Conservation (phyloP, 2,797 vertebrate species). For the Phaenicophaeus curvirostris region DNA sequence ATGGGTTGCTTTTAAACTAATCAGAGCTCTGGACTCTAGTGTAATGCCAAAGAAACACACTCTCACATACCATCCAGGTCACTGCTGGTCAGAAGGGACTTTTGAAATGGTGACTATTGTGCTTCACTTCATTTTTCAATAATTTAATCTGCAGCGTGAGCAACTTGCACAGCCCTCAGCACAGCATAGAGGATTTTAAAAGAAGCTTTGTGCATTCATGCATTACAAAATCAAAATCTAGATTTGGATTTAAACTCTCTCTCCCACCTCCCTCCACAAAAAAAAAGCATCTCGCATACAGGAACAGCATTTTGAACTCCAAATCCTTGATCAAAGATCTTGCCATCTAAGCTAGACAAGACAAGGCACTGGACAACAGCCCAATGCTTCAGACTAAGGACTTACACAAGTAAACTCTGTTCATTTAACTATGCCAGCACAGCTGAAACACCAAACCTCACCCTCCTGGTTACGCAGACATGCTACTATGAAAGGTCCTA, state of each 20-base stretch:
- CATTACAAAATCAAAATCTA: background rate
- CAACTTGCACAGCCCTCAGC: background rate
- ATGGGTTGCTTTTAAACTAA: background rate
- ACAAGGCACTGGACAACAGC: background rate
- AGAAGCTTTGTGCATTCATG: slow-evolving; percentile 4
- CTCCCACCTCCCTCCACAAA: too few relatives aligned
- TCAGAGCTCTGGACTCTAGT: background rate
- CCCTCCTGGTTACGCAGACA: background rate
- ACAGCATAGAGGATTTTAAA: background rate
- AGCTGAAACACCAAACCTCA: background rate
- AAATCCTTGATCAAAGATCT: background rate
- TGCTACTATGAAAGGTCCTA: background rate
- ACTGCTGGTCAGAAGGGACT: background rate
- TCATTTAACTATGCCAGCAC: background rate
- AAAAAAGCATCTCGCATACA: background rate
- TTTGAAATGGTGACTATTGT: background rate
- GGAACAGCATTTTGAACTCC: background rate
- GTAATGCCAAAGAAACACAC: background rate
- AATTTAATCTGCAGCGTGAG: background rate
- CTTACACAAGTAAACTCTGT: background rate
- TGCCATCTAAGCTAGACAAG: background rate
- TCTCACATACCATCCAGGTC: background rate
- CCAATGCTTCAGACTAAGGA: background rate
- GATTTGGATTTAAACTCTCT: background rate
- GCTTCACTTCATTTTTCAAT: background rate